These are phyloP conservation scores for Bombus balteatus DNA, from an alignment of 1,140 invertebrate species.

Conservation along the genomic window DNA sequence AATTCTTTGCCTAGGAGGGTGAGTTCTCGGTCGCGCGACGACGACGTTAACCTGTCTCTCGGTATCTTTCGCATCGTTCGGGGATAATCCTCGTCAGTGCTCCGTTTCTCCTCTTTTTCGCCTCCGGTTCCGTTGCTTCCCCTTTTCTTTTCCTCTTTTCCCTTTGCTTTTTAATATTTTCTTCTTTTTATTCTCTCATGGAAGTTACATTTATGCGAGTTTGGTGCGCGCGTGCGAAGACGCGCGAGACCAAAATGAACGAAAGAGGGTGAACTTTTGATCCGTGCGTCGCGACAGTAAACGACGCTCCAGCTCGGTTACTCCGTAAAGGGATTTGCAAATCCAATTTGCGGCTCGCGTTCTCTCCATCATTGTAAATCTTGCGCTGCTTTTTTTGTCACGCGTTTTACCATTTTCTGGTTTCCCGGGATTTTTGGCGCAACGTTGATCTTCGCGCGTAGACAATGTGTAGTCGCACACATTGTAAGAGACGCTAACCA, in stretches of 20 bases:
- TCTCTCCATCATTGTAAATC: conserved; percentile 35
- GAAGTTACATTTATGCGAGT: conserved; percentile 25
- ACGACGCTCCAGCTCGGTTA: conserved; percentile 35
- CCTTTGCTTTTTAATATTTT: background rate
- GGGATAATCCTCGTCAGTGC: conserved; percentile 59
- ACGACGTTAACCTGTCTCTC: conserved; percentile 67
- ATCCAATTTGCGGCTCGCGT: conserved; percentile 45
- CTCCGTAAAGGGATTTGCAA: conserved; percentile 42
- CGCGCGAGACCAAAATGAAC: background rate
- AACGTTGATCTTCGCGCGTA: background rate
- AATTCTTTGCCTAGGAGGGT: conserved; percentile 53
- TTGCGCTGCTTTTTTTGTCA: conserved; percentile 2
- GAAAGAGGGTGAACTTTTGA: conserved; percentile 24
- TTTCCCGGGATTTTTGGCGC: background rate
- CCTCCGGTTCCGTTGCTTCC: background rate
- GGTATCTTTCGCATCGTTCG: conserved; percentile 60
- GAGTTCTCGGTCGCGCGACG: conserved; percentile 52
- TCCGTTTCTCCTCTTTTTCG: background rate
- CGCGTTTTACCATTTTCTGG: background rate
- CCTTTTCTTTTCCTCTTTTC: background rate
- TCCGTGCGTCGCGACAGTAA: conserved; percentile 15
- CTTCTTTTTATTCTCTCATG: background rate
- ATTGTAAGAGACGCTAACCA: background rate
- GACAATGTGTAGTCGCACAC: too few species aligned
- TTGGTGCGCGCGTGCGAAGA: too few species aligned